Conservation (phyloP, 2,888 invertebrate genomes). For the Macrostomum cliftonense region DNA sequence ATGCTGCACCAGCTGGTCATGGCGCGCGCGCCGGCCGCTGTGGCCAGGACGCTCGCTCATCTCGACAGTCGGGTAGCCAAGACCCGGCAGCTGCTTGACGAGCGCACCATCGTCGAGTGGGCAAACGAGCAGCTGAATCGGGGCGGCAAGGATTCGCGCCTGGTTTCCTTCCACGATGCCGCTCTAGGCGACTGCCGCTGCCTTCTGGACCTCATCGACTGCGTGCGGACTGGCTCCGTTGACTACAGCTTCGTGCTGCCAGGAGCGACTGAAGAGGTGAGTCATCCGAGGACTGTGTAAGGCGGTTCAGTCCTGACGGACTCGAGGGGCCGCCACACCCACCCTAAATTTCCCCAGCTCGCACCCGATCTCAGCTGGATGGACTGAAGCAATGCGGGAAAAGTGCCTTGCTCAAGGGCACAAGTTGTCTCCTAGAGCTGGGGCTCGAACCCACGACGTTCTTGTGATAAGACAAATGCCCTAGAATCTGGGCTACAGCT, state of each 20-base stretch:
- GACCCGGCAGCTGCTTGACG: constrained; percentile 53
- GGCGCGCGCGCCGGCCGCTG: constrained; percentile 80
- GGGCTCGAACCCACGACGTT: no score
- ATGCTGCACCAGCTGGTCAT: constrained; percentile 97
- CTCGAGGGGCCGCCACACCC: no score
- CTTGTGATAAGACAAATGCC: no score
- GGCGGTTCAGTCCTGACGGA: no score
- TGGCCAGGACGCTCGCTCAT: constrained; percentile 56
- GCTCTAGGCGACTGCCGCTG: constrained; percentile 69
- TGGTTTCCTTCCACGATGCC: constrained; percentile 53
- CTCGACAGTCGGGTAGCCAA: constrained; percentile 16
- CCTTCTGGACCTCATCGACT: constrained; percentile 84
- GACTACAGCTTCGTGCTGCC: constrained; percentile 74
- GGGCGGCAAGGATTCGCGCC: constrained; percentile 35
- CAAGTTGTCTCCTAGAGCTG: no score
- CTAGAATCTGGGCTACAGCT: no score
- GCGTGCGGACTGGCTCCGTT: constrained; percentile 80
- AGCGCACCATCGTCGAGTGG: constrained; percentile 89
- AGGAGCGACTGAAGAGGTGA: constrained; percentile 59
- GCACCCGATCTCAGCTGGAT: no score
- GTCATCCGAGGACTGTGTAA: no score
- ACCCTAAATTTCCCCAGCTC: no score
- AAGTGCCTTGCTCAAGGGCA: no score
- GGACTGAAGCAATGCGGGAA: no score
- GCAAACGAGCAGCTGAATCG: constrained; percentile 59